Conservation (phyloP, 30 jellyfish, hydroid and myxozoan species). For the Mastigias papua region DNA sequence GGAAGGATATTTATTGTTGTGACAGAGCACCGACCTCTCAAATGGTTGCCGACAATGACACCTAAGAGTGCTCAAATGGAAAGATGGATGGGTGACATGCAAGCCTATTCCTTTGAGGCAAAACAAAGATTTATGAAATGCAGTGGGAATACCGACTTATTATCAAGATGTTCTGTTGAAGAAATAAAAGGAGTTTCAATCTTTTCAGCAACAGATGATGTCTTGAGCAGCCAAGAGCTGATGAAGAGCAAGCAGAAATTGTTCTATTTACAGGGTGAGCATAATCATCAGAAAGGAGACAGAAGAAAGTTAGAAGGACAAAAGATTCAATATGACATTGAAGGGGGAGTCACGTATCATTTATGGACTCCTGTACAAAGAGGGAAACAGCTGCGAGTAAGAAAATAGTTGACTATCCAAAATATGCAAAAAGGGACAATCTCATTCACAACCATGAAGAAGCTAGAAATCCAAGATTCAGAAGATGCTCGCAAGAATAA, state of each 20-base stretch:
- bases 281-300: neutral
- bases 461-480: slow-evolving; percentile 10
- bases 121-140: slow-evolving; percentile 16
- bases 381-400: no score
- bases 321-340: slow-evolving; percentile 7
- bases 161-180: slow-evolving; percentile 43
- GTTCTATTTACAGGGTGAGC: slow-evolving; percentile 5
- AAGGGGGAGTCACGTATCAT: slow-evolving; percentile 34
- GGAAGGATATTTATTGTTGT: slow-evolving; percentile 29
- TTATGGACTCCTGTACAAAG: slow-evolving; percentile 14
- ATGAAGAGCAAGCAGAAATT: slow-evolving; percentile 20
- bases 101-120: slow-evolving; percentile 26
- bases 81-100: slow-evolving; percentile 51
- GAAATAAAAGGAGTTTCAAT: neutral
- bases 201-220: neutral
- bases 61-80: slow-evolving; percentile 12
- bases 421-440: slow-evolving; percentile 13
- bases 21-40: slow-evolving; percentile 60
- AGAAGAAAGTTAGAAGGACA: neutral
- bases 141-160: slow-evolving; percentile 42
- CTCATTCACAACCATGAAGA: slow-evolving; percentile 35
- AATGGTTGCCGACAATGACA: slow-evolving; percentile 44
- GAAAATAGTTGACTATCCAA: slow-evolving; percentile 62
- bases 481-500: slow-evolving; percentile 21
- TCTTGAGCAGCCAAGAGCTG: slow-evolving; percentile 31